Evolutionary conservation across 2,797 vertebrate species (phyloP), one percentile per base, ranked within the genome.

Genomic region (Hydrolagus colliei): DNA sequence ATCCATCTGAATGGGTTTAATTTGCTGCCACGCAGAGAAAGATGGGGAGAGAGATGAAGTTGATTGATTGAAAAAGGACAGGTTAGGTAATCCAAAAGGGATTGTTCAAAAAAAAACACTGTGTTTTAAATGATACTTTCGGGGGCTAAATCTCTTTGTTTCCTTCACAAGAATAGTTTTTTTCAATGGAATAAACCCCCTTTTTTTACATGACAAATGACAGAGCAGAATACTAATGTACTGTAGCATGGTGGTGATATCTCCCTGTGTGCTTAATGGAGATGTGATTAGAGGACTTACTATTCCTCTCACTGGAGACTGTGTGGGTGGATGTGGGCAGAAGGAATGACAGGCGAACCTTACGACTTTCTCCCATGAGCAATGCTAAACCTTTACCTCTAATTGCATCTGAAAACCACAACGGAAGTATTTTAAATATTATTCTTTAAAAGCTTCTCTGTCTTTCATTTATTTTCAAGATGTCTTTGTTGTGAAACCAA

Each of bases 301-400:
- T 71, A 10, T 84, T 68, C 79, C 79, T 52, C 32, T 16, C 79
- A 71, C 32, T 71, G 79, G 79, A 84, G 32, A 18, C 65, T 68
- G 79, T 18, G 79, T 84, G 79, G 79, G 79, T 20, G 32, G 79
- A 84, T 27, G 79, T 84, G 79, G 65, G 65, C 79, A 71, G 65
- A 84, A 35, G 35, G 79, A 84, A 18, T 71, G 79, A 71, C 79
- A 84, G 32, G 79, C 18, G 9, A 0, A 84, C 65, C 65, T 84
- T 52, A 41, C 79, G 68, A 35, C 79, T 71, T 7, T n/a, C 79
- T 84, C 79, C 65, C 32, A 52, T 35, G 79, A n/a, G 79, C 65
- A 71, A n/a, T 41, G 65, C 79, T 71, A n/a, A 82, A 67, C 62
- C 41, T 82, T 84, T 18, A 52, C 2, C 6, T 84, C 9, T 71